Percentiles rank a stretch among this genome's conserved stretches.
Evolutionary conservation across 2,797 vertebrate genomes (phyloP).

Genomic region (Champsocephalus gunnari): DNA sequence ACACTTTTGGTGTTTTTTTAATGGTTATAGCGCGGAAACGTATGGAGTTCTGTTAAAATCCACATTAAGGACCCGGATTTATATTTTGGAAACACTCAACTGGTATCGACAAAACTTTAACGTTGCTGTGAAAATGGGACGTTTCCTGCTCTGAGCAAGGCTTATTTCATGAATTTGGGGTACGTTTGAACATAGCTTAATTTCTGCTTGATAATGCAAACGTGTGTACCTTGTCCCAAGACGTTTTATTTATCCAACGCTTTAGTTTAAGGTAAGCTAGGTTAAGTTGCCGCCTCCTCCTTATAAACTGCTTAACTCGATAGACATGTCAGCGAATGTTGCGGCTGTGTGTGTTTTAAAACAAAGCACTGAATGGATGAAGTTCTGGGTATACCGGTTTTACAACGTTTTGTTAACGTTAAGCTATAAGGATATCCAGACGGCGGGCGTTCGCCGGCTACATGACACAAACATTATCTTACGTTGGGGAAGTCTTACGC

Average conservation of each 20-base stretch:
- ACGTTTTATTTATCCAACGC: neutral
- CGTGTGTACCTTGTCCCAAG: rapidly evolving
- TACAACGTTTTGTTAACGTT: neutral
- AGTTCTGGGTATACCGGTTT: slow-evolving; percentile 14
- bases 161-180: slow-evolving; percentile 2
- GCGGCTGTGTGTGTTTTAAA: neutral
- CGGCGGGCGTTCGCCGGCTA: slow-evolving; percentile 9
- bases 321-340: neutral
- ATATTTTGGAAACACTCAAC: neutral
- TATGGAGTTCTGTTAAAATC: neutral
- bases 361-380: rapidly evolving
- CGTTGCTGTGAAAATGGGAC: slow-evolving; percentile 33
- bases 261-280: neutral
- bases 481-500: rapidly evolving
- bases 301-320: neutral
- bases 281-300: slow-evolving; percentile 6
- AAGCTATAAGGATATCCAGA: neutral
- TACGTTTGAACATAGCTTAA: slow-evolving; percentile 26
- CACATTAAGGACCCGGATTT: neutral
- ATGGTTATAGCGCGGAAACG: neutral
- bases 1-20: neutral
- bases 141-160: slow-evolving; percentile 7
- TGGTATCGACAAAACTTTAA: neutral
- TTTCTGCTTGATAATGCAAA: neutral
- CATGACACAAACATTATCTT: neutral